Conservation (phyloP, 2,888 invertebrate genomes). For the Oxyscelio sp. region DNA sequence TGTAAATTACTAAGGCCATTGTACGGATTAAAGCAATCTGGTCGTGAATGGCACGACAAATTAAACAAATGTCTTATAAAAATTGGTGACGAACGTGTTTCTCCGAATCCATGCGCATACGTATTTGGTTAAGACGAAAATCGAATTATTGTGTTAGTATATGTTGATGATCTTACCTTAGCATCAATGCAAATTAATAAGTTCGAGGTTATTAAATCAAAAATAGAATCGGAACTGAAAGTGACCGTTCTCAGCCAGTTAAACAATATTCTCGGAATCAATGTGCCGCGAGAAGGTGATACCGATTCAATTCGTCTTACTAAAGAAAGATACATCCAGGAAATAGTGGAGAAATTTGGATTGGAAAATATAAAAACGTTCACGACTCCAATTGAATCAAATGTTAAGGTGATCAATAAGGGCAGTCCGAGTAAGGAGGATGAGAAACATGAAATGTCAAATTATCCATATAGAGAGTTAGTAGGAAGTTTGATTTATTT, state of each 20-base stretch:
- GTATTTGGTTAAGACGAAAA: conserved; percentile 31
- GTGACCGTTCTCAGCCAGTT: conserved; percentile 42
- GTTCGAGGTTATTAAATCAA: conserved; percentile 30
- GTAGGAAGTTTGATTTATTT: neutral
- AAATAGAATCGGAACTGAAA: conserved; percentile 52
- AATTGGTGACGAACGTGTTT: conserved; percentile 26
- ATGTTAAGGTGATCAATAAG: conserved; percentile 49
- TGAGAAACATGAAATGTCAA: conserved; percentile 10
- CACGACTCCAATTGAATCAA: conserved; percentile 62
- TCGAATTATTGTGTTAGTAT: conserved; percentile 52
- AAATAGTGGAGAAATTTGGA: conserved; percentile 52
- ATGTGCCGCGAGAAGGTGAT: neutral
- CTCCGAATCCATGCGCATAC: conserved; percentile 59
- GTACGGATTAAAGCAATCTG: neutral
- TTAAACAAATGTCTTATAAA: neutral
- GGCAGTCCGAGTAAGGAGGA: conserved; percentile 23
- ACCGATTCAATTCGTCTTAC: neutral
- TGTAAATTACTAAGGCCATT: neutral
- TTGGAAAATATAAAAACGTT: conserved; percentile 22
- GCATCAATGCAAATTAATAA: conserved; percentile 48
- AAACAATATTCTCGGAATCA: conserved; percentile 5
- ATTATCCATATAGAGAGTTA: neutral
- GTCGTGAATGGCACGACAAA: conserved; percentile 4
- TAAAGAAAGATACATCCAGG: conserved; percentile 4
- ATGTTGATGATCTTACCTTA: conserved; percentile 57